These are phyloP conservation scores for Epirrita christyi DNA, from an alignment of 2,888 invertebrate genomes.

Conservation along the genomic window DNA sequence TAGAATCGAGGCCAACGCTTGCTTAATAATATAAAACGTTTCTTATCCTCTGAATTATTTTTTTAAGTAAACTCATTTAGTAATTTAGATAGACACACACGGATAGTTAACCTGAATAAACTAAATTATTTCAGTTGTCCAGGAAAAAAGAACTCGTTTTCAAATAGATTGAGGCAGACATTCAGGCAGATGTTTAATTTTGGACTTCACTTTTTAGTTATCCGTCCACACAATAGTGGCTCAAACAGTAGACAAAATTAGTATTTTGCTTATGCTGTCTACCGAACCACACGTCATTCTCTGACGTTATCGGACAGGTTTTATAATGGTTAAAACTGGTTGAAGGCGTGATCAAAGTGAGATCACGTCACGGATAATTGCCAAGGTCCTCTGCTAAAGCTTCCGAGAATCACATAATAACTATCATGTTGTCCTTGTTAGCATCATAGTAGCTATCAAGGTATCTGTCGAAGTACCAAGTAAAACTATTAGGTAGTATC, in stretches of 20 bases:
- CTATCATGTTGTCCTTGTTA: not conserved
- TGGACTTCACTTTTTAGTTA: too few relatives aligned
- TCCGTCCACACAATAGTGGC: too few relatives aligned
- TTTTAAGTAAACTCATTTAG: conserved; percentile 10
- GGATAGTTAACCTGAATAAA: not conserved
- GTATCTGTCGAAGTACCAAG: not conserved
- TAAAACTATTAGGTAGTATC: conserved; percentile 1
- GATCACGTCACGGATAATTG: conserved; percentile 32
- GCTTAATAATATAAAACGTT: conserved; percentile 3
- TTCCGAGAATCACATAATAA: conserved; percentile 21
- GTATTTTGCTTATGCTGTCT: too few relatives aligned
- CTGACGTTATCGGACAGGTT: conserved; percentile 24
- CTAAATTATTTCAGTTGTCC: not conserved
- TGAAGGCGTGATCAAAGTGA: conserved; percentile 24
- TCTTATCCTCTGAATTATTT: conserved; percentile 11
- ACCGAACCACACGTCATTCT: conserved; percentile 20
- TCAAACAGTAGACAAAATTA: too few relatives aligned
- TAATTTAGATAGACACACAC: not conserved
- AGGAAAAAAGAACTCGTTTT: not conserved
- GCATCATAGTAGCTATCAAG: conserved; percentile 2
- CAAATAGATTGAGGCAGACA: not conserved
- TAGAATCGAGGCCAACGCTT: conserved; percentile 16
- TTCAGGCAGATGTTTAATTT: too few relatives aligned
- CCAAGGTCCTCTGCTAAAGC: conserved; percentile 22
- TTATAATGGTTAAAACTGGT: conserved; percentile 15